A percentile compares a stretch with the other conserved stretches of the same genome.
These are phyloP conservation scores for Meloidogyne floridensis DNA, from an alignment of 1,140 invertebrate species.

Conservation along the genomic window DNA sequence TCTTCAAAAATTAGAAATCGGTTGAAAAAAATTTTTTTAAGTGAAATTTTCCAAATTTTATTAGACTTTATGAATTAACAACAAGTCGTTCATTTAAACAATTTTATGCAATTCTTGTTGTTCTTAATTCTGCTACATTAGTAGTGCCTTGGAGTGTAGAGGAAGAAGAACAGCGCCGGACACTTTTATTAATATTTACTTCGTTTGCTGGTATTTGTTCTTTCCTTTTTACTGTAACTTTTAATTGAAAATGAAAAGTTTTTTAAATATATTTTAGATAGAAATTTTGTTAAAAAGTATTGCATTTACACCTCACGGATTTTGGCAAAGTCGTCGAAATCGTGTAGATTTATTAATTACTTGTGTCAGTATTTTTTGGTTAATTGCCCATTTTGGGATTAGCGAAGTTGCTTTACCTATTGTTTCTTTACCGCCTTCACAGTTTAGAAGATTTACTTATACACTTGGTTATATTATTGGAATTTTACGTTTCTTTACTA, in stretches of 20 bases:
- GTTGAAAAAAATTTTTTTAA: neutral
- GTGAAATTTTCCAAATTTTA: neutral
- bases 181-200: conserved; percentile 73
- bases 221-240: conserved; percentile 68
- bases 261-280: conserved; percentile 68
- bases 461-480: conserved; percentile 97
- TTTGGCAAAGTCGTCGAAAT: conserved; percentile 96
- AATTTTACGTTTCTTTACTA: conserved; percentile 96
- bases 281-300: conserved; percentile 97
- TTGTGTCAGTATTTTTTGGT: conserved; percentile 92
- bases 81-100: conserved; percentile 92
- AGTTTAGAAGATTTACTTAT: conserved; percentile 71
- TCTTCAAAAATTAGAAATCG: conserved; percentile 76
- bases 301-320: conserved; percentile 95
- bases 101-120: conserved; percentile 57
- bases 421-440: conserved; percentile 32
- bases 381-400: conserved; percentile 77
- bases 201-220: conserved; percentile 81
- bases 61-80: conserved; percentile 91
- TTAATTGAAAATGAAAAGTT: neutral
- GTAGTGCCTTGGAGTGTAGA: conserved; percentile 70
- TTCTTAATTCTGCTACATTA: conserved; percentile 61
- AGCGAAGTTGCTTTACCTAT: conserved; percentile 68
- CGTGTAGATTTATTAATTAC: conserved; percentile 97
- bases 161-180: conserved; percentile 67